Conservation (phyloP, 1,140 invertebrate species). For the Leucophenga varia region DNA sequence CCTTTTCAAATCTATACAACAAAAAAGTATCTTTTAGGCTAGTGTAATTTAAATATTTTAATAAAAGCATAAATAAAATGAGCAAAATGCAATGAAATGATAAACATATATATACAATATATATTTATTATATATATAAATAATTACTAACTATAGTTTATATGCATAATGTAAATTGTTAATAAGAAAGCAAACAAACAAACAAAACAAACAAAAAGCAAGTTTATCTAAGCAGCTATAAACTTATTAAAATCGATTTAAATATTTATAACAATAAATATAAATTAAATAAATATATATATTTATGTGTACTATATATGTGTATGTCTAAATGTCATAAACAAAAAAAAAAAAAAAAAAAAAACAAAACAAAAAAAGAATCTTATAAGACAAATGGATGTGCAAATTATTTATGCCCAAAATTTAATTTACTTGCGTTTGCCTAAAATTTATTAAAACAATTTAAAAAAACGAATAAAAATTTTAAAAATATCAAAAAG, state of each 20-base stretch:
- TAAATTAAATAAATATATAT: conserved; percentile 21
- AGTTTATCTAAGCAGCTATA: too few species aligned
- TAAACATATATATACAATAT: too few species aligned
- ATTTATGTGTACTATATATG: conserved; percentile 13
- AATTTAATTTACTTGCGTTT: conserved; percentile 18
- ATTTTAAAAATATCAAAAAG: conserved; percentile 7
- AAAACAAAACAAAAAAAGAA: not conserved
- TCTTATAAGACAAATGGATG: conserved; percentile 9
- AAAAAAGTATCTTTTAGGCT: not conserved
- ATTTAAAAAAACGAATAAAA: conserved; percentile 13
- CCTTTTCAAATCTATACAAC: not conserved
- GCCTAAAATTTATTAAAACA: conserved; percentile 24
- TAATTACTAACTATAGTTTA: too few species aligned
- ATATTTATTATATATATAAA: too few species aligned
- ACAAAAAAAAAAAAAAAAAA: not conserved
- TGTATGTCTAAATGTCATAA: conserved; percentile 24
- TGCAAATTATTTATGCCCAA: conserved; percentile 20
- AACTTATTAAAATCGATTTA: not conserved
- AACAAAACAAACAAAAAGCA: too few species aligned
- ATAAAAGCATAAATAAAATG: too few species aligned
- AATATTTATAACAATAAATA: conserved; percentile 8
- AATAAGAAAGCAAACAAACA: too few species aligned
- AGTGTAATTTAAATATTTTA: too few species aligned
- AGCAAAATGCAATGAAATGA: too few species aligned
- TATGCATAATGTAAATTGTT: too few species aligned